phyloP scores from a whole-genome alignment of 2,113 vertebrate species.

The Phocoena phocoena region DNA sequence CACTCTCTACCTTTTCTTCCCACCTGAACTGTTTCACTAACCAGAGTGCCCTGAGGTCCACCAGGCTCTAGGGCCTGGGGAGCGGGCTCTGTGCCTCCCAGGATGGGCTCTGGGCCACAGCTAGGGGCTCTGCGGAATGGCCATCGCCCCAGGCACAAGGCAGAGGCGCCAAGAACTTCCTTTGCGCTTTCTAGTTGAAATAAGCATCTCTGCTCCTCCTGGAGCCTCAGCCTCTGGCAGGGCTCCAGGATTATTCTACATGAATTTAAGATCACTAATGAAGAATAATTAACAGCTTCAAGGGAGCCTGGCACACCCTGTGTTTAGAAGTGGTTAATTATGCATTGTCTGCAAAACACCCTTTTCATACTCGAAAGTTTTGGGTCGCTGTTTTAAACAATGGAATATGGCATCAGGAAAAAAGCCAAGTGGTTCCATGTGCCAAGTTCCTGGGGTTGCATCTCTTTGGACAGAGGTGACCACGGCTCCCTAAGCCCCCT shows the following conservation, averaged over 20 bases:
- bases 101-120: neutral
- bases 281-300: constrained; percentile 77
- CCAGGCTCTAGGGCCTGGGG: rapidly evolving
- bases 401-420: neutral
- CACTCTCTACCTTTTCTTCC: neutral
- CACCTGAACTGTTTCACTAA: neutral
- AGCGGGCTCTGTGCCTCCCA: neutral
- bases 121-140: rapidly evolving
- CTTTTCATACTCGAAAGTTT: constrained; percentile 56
- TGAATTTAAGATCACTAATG: constrained; percentile 72
- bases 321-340: constrained; percentile 72
- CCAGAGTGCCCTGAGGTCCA: neutral
- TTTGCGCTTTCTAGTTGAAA: neutral
- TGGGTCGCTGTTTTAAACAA: constrained; percentile 45
- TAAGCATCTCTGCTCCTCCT: neutral
- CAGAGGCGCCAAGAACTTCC: neutral
- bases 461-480: neutral
- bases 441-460: neutral
- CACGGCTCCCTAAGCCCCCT: neutral
- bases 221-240: constrained; percentile 29
- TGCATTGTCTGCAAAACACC: constrained; percentile 64
- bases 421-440: neutral
- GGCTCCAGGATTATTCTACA: constrained; percentile 71
- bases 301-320: constrained; percentile 63
- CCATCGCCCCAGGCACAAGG: rapidly evolving